A percentile compares a stretch with the other conserved stretches of the same genome.
Conservation (phyloP, 1,140 invertebrate species). For the Drosophila sulfurigaster region DNA sequence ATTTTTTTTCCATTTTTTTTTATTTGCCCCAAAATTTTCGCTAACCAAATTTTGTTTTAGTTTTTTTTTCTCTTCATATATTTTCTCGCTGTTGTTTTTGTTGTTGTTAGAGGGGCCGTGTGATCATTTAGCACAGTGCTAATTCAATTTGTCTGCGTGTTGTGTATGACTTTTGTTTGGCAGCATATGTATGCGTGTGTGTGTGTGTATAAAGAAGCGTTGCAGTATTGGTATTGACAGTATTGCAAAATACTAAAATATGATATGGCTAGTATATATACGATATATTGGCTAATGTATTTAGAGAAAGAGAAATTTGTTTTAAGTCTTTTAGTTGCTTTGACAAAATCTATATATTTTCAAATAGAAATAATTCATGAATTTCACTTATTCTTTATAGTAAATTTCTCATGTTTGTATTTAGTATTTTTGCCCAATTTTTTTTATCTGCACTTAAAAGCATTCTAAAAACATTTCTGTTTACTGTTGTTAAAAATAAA, state of each 20-base stretch:
- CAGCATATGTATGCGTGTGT: constrained; percentile 1
- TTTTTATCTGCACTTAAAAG: too few species aligned
- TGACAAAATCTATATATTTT: not conserved
- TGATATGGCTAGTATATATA: not conserved
- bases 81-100: constrained; percentile 26
- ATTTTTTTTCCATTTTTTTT: not conserved
- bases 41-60: constrained; percentile 58
- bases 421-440: too few species aligned
- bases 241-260: constrained; percentile 28
- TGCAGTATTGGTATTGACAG: constrained; percentile 21
- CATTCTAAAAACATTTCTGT: not conserved
- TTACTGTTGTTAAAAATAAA: constrained; percentile 21
- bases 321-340: not conserved
- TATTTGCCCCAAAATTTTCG: constrained; percentile 58
- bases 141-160: constrained; percentile 72
- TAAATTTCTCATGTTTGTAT: too few species aligned
- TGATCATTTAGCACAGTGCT: constrained; percentile 80
- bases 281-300: not conserved
- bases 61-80: constrained; percentile 27
- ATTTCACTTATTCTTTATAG: too few species aligned
- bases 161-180: constrained; percentile 32
- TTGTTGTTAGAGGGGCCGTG: constrained; percentile 71
- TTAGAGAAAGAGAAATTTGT: not conserved
- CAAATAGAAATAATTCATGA: not conserved
- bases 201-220: constrained; percentile 4